A percentile compares a stretch with the other conserved stretches of the same genome.
Evolutionary conservation across 2,888 invertebrate genomes (phyloP).

Genomic region (Leptura quadrifasciata): DNA sequence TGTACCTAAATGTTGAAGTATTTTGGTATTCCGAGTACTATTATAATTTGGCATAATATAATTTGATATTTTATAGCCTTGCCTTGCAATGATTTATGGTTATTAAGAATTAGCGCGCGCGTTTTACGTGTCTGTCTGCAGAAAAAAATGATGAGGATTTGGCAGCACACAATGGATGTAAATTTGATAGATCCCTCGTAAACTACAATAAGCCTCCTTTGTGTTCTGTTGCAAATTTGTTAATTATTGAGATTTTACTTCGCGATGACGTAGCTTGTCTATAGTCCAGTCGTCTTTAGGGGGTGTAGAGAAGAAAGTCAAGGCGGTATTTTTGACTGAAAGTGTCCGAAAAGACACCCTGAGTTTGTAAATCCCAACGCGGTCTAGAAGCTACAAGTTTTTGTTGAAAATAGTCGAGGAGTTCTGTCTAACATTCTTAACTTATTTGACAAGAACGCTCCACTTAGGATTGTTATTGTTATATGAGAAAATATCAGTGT

Average conservation of each 20-base stretch:
- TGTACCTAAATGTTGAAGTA: conserved; percentile 59
- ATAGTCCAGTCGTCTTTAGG: no score
- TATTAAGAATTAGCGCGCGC: conserved; percentile 65
- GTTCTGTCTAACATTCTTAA: no score
- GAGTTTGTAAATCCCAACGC: no score
- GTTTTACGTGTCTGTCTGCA: conserved; percentile 19
- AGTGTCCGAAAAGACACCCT: no score
- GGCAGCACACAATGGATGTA: conserved; percentile 28
- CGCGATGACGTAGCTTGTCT: background rate
- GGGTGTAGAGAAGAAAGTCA: no score
- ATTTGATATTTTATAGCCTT: conserved; percentile 68
- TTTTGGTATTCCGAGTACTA: conserved; percentile 58
- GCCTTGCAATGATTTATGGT: conserved; percentile 66
- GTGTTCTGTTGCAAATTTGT: conserved; percentile 27
- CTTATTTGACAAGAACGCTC: no score
- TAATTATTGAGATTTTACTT: conserved; percentile 8
- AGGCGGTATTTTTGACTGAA: no score
- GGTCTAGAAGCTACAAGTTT: no score
- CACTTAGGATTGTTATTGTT: no score
- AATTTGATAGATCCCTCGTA: conserved; percentile 23
- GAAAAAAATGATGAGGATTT: conserved; percentile 37
- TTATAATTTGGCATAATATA: conserved; percentile 70
- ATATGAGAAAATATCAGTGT: no score
- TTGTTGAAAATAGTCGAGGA: no score
- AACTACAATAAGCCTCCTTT: conserved; percentile 13